A percentile compares a stretch with the other conserved stretches of the same genome.
phyloP scores from a whole-genome alignment of 2,113 vertebrate species.

The Aythya baeri region DNA sequence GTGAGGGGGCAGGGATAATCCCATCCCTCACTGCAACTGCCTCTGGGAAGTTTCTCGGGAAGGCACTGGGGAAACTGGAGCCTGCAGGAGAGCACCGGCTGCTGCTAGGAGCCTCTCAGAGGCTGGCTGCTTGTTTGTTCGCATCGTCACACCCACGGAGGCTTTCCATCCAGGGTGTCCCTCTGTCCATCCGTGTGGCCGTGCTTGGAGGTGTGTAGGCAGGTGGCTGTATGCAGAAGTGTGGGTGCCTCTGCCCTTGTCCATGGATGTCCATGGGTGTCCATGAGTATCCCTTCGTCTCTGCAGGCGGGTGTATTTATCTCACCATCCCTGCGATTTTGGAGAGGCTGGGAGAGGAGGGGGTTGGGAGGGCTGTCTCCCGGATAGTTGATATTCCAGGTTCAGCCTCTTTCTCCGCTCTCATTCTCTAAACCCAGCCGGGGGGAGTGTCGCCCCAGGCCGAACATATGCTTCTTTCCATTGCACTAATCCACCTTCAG shows the following conservation, averaged over 20 bases:
- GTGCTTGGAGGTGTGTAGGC: accelerated
- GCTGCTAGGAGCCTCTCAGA: background rate
- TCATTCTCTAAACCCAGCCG: slow-evolving; percentile 96
- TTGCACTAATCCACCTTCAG: slow-evolving; percentile 99
- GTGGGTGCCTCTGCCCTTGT: background rate
- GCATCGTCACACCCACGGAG: background rate
- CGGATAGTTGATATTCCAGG: slow-evolving; percentile 88
- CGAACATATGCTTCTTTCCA: slow-evolving; percentile 99
- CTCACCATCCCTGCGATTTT: slow-evolving; percentile 39
- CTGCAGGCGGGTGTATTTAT: background rate
- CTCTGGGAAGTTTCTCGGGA: background rate
- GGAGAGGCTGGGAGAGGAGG: slow-evolving; percentile 47
- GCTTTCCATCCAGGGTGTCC: background rate
- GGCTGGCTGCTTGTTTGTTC: background rate
- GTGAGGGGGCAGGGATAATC: background rate
- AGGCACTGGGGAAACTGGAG: background rate
- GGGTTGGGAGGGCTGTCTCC: slow-evolving; percentile 70
- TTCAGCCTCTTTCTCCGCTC: slow-evolving; percentile 85
- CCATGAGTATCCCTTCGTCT: background rate
- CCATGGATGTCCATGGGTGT: background rate
- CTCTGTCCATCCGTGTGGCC: background rate
- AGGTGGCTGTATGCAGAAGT: accelerated
- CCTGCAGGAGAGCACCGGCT: background rate
- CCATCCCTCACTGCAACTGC: background rate
- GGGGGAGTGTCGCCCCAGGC: slow-evolving; percentile 98